A percentile compares a stretch with the other conserved stretches of the same genome.
Evolutionary conservation across 2,888 invertebrate genomes (phyloP).

Genomic region (Aradus depressus): DNA sequence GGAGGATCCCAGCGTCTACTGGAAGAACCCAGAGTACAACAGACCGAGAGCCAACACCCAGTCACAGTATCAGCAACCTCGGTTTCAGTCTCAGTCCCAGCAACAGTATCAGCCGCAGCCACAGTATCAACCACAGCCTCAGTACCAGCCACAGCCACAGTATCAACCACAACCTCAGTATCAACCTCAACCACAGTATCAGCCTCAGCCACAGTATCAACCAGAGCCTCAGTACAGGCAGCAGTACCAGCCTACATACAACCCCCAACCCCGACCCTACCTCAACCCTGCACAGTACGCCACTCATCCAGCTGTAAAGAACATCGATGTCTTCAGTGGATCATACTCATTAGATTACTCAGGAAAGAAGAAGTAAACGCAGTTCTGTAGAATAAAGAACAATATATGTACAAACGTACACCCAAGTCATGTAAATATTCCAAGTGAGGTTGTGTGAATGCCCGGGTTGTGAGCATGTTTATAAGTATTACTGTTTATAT

Average conservation of each 20-base stretch:
- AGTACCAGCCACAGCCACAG: constrained; percentile 21
- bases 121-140: constrained; percentile 17
- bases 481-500: constrained; percentile 3
- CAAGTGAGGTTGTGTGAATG: constrained; percentile 9
- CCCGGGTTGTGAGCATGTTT: constrained; percentile 5
- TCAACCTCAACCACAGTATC: constrained; percentile 28
- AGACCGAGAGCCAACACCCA: constrained; percentile 17
- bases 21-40: constrained; percentile 37
- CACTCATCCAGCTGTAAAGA: constrained; percentile 56
- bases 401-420: not conserved
- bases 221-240: constrained; percentile 30
- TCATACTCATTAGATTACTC: constrained; percentile 64
- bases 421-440: constrained; percentile 16
- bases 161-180: constrained; percentile 24
- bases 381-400: not conserved
- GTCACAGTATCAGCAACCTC: constrained; percentile 37
- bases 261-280: constrained; percentile 24
- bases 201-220: constrained; percentile 23
- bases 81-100: constrained; percentile 34
- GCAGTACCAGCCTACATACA: constrained; percentile 30
- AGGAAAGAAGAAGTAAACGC: constrained; percentile 39
- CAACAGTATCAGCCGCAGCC: constrained; percentile 27
- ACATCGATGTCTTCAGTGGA: constrained; percentile 59
- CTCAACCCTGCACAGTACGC: constrained; percentile 37
- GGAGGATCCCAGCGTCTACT: constrained; percentile 70